A percentile compares a stretch with the other conserved stretches of the same genome.
Conservation (phyloP, 1,140 invertebrate species). For the Epicauta chinensis region DNA sequence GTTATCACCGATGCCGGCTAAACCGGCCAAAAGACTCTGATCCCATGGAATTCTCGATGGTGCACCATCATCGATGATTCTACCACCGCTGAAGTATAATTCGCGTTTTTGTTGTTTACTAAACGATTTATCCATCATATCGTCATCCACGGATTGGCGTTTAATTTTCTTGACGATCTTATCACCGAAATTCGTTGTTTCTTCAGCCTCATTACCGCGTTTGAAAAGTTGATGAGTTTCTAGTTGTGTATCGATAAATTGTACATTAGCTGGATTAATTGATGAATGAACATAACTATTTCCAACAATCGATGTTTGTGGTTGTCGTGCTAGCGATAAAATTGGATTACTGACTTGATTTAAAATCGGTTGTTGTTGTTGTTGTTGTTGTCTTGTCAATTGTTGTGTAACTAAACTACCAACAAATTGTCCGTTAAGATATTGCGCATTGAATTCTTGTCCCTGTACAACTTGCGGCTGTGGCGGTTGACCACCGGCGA, state of each 20-base stretch:
- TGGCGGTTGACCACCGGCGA: conserved; percentile 39
- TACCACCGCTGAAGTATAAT: conserved; percentile 56
- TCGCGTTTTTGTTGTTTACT: conserved; percentile 57
- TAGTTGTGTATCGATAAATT: conserved; percentile 49
- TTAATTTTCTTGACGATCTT: conserved; percentile 46
- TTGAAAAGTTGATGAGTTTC: conserved; percentile 49
- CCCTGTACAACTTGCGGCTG: conserved; percentile 46
- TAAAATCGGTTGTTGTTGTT: conserved; percentile 20
- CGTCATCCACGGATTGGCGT: conserved; percentile 38
- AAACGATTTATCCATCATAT: conserved; percentile 23
- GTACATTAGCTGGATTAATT: conserved; percentile 49
- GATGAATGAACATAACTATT: conserved; percentile 21
- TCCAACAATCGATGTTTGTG: conserved; percentile 16
- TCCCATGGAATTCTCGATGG: conserved; percentile 39
- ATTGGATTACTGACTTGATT: background rate
- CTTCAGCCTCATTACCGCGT: conserved; percentile 34
- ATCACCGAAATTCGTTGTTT: conserved; percentile 35
- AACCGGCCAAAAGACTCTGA: conserved; percentile 50
- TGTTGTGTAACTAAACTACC: conserved; percentile 52
- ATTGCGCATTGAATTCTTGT: conserved; percentile 48
- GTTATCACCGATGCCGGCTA: conserved; percentile 61
- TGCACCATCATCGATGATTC: conserved; percentile 57
- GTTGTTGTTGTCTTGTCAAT: conserved; percentile 39
- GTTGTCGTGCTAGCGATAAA: background rate
- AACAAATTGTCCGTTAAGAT: conserved; percentile 55